Evolutionary conservation across 2,113 vertebrate species (phyloP).

Genomic region (Grantiella picta): DNA sequence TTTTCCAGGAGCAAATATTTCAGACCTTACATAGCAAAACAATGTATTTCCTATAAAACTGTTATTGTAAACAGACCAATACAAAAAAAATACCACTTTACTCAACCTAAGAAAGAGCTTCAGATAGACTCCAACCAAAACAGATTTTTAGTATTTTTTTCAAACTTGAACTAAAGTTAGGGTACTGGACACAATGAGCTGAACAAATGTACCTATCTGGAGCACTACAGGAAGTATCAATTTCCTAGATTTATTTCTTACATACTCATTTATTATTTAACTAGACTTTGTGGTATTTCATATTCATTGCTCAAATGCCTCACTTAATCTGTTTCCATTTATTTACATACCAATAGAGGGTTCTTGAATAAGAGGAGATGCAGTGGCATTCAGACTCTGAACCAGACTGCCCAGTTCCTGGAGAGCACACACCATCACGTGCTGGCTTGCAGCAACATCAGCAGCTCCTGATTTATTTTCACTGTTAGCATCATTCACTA

Average conservation of each 20-base stretch:
- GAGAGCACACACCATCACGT: slow-evolving; percentile 97
- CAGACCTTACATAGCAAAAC: background rate
- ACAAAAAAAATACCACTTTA: background rate
- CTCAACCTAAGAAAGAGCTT: background rate
- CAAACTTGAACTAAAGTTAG: background rate
- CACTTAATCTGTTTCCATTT: background rate
- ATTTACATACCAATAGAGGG: slow-evolving; percentile 85
- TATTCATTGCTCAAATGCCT: background rate
- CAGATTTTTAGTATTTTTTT: background rate
- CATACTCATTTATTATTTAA: background rate
- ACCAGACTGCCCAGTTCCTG: slow-evolving; percentile 96
- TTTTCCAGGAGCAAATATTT: background rate
- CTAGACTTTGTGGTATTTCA: background rate
- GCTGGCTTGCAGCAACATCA: slow-evolving; percentile 95
- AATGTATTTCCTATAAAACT: background rate
- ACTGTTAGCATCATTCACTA: slow-evolving; percentile 90
- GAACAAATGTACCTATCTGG: background rate
- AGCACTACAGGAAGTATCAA: background rate
- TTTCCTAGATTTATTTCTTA: background rate
- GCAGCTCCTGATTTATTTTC: slow-evolving; percentile 93
- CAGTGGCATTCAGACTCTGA: slow-evolving; percentile 93
- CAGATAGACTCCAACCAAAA: background rate
- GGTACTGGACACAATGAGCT: background rate
- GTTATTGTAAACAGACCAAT: background rate
- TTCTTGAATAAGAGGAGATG: slow-evolving; percentile 95